Base-by-base conservation (phyloP, 2,888 invertebrate species). In the Panopea generosa region DNA sequence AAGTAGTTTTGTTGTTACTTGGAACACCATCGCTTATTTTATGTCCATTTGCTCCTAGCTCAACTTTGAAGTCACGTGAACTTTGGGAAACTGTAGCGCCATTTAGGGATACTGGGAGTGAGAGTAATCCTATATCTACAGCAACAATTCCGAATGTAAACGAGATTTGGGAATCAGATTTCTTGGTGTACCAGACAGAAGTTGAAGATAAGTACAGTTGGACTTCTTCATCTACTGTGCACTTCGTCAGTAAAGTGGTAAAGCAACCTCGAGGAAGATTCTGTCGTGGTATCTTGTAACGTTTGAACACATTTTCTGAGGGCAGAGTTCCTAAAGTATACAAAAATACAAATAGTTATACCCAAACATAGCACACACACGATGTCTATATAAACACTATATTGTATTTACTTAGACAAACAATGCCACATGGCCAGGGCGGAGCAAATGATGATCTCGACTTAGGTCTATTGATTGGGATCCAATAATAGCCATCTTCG, bases 121-220 rank as follows among this genome's bases (percentile, higher is more conserved):
- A 47, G 6, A 73, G 29, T n/a, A 61, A 27, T 27, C 62, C 62
- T 2, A 73, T 20, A 24, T 73, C 73, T 1, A 62, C 73, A 50
- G 67, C 67, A 16, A 61, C 57, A 33, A 73, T 61, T 1, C 73
- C 73, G 33, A 62, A 57, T 9, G 73, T 59, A 20, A 45, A 74
- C 2, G 47, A 38, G 11, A 67, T 20, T 14, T 26, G 50, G 22
- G 16, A 26, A 22, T 73, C 50, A 16, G 67, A 18, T 11, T 56
- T 38, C n/a, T 67, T 50, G 20, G 38, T 53, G 22, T 62, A 73
- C 73, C 73, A 73, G 2, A 43, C 22, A n/a, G 73, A 61, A 6
- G 73, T 73, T 0, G 73, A 73, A 7, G 73, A 73, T 38, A 73
- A 22, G 16, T 26, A 45, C n/a, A 73, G n/a, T 18, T 73, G 56